Conservation (phyloP, 2,888 invertebrate species). For the Dryocosmus kuriphilus region DNA sequence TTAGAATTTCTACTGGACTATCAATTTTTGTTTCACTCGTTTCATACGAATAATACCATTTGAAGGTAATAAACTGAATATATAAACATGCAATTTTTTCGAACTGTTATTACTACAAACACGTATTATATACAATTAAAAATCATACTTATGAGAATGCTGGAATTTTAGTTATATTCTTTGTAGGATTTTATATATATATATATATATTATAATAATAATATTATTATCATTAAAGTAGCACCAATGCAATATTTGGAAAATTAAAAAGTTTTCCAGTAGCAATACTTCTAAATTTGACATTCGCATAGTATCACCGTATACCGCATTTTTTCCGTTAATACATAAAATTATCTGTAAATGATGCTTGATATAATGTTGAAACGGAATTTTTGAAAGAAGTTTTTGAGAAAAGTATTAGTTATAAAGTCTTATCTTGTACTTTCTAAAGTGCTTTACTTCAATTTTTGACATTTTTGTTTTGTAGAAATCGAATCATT, state of each 20-base stretch:
- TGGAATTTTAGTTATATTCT: constrained; percentile 1
- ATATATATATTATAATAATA: neutral
- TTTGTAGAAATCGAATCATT: too few relatives aligned
- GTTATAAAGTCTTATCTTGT: neutral
- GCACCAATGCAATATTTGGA: neutral
- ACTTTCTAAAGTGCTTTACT: neutral
- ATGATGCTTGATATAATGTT: constrained; percentile 6
- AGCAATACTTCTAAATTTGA: too few relatives aligned
- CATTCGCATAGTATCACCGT: too few relatives aligned
- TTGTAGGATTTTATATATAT: neutral
- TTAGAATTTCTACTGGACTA: neutral
- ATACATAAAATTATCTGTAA: neutral
- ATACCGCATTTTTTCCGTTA: neutral
- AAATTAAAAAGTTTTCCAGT: neutral
- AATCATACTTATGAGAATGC: constrained; percentile 5
- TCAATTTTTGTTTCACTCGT: neutral
- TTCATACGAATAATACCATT: neutral
- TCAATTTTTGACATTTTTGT: neutral
- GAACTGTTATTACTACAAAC: neutral
- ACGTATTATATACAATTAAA: constrained; percentile 6
- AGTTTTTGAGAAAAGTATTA: neutral
- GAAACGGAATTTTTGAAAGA: neutral
- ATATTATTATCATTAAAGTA: neutral
- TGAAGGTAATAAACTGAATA: too few relatives aligned
- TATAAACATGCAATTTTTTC: too few relatives aligned